phyloP scores from a whole-genome alignment of 2,888 invertebrate genomes.

The Myathropa florea region DNA sequence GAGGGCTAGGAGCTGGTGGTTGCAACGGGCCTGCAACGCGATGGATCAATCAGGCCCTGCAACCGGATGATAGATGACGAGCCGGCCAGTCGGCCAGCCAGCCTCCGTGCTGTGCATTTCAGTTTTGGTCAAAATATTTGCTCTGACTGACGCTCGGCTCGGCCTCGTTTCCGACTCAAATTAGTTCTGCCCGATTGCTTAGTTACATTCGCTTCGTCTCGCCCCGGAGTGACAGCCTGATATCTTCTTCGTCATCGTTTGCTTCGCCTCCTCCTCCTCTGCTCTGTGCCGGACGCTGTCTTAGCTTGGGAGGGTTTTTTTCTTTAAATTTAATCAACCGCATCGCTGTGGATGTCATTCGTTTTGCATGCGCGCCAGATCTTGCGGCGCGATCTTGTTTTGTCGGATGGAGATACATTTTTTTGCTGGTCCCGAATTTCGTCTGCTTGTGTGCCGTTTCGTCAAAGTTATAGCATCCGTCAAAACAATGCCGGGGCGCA shows the following conservation, averaged over 20 bases:
- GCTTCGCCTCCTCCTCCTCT: background rate
- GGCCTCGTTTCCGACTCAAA: slow-evolving; percentile 26
- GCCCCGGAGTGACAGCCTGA: slow-evolving; percentile 42
- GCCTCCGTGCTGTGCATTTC: slow-evolving; percentile 30
- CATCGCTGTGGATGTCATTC: slow-evolving; percentile 49
- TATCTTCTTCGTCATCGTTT: background rate
- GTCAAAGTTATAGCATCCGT: slow-evolving; percentile 61
- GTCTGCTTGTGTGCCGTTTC: slow-evolving; percentile 29
- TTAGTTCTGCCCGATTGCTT: slow-evolving; percentile 66
- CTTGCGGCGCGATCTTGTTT: slow-evolving; percentile 37
- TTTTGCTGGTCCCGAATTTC: background rate
- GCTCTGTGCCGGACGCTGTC: too few species aligned
- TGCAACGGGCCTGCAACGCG: slow-evolving; percentile 19
- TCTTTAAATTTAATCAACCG: slow-evolving; percentile 57
- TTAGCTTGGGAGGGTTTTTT: background rate
- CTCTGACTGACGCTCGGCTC: background rate
- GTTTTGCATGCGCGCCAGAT: slow-evolving; percentile 59
- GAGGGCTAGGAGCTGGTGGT: slow-evolving; percentile 4
- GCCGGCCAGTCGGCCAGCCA: background rate
- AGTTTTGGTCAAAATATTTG: slow-evolving; percentile 64
- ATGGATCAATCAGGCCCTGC: slow-evolving; percentile 60
- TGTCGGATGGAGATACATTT: slow-evolving; percentile 30
- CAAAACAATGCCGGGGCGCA: slow-evolving; percentile 48
- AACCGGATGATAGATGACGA: slow-evolving; percentile 49
- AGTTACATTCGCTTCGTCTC: slow-evolving; percentile 64